Percentiles rank a stretch among this genome's conserved stretches.
These are phyloP conservation scores for Barbus barbus DNA, from an alignment of 2,113 vertebrate genomes.

Conservation along the genomic window DNA sequence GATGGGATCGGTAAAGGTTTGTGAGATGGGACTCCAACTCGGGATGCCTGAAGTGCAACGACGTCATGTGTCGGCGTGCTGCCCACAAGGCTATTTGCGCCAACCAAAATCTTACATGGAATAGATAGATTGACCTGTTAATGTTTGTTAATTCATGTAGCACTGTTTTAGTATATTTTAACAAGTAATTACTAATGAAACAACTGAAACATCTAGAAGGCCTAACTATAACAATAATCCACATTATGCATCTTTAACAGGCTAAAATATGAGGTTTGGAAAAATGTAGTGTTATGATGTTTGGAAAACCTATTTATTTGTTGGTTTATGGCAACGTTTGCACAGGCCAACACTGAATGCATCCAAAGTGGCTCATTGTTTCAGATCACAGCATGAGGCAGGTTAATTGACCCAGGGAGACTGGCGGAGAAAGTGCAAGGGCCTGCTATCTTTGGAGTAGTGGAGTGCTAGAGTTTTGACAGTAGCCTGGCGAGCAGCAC, in stretches of 20 bases:
- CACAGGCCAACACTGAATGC: not conserved
- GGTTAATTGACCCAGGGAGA: slow-evolving; percentile 15
- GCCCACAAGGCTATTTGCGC: no score
- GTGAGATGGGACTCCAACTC: no score
- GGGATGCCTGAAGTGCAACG: no score
- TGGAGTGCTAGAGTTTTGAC: slow-evolving; percentile 20
- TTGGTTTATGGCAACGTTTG: not conserved
- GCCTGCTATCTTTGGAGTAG: slow-evolving; percentile 33
- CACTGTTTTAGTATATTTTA: not conserved
- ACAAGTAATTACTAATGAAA: not conserved
- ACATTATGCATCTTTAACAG: not conserved
- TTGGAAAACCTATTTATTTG: not conserved
- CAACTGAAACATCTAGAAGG: not conserved
- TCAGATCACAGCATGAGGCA: slow-evolving; percentile 21
- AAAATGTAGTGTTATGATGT: not conserved
- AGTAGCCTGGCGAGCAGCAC: slow-evolving; percentile 35
- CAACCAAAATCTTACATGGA: no score
- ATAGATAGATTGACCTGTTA: not conserved
- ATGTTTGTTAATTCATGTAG: not conserved
- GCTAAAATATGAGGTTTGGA: not conserved
- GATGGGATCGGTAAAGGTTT: no score
- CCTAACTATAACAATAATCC: not conserved
- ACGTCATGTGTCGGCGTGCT: no score
- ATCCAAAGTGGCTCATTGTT: not conserved
- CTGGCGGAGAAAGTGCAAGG: not conserved